These are phyloP conservation scores for Syngnathus scovelli DNA, from an alignment of 2,113 vertebrate genomes.

Conservation along the genomic window DNA sequence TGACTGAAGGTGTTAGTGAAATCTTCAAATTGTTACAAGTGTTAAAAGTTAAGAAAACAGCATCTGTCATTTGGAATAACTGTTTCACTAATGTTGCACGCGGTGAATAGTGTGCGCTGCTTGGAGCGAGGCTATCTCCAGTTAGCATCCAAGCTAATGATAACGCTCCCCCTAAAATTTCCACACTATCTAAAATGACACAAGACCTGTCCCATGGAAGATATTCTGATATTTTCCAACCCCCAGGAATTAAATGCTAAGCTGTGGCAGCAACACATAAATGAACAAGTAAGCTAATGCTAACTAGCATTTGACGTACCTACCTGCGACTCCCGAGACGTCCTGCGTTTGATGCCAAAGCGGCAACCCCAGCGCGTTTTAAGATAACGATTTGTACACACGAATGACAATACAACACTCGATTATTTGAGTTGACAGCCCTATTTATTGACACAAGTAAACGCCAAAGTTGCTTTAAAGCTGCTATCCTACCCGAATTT, in stretches of 20 bases:
- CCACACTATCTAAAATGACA: neutral
- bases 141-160: neutral
- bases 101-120: neutral
- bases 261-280: neutral
- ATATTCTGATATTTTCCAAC: neutral
- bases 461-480: neutral
- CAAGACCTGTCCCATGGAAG: neutral
- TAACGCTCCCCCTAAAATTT: neutral
- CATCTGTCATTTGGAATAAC: no score
- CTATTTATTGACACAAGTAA: neutral
- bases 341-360: neutral
- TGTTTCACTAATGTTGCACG: neutral
- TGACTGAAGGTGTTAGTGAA: neutral
- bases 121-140: neutral
- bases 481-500: neutral
- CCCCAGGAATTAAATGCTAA: no score
- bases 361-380: neutral
- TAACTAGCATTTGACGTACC: neutral
- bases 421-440: neutral
- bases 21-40: no score
- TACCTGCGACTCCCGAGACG: conserved; percentile 1
- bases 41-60: no score
- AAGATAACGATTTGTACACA: neutral
- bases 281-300: neutral
- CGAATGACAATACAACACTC: neutral